phyloP scores from a whole-genome alignment of 2,797 vertebrate species.

The Limnodromus scolopaceus region DNA sequence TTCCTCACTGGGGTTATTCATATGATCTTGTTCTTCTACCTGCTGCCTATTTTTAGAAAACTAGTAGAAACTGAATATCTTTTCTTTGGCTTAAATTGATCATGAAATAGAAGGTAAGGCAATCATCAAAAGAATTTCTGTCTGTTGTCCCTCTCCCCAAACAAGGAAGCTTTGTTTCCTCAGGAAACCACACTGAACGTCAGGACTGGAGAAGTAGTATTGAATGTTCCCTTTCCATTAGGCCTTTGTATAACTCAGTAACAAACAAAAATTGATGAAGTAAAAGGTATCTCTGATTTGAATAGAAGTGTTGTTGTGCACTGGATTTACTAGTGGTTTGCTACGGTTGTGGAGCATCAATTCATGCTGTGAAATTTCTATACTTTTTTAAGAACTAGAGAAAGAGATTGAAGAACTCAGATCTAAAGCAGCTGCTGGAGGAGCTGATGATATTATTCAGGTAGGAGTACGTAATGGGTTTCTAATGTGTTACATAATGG shows the following conservation, averaged over 20 bases:
- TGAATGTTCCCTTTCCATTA: not conserved
- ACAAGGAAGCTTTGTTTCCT: not conserved
- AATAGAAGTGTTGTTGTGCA: not conserved
- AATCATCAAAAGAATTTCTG: not conserved
- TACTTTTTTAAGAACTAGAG: constrained; percentile 85
- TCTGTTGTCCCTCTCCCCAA: not conserved
- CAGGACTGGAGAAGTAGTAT: not conserved
- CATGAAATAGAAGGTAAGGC: not conserved
- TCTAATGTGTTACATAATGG: not conserved
- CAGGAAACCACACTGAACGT: not conserved
- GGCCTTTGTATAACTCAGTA: not conserved
- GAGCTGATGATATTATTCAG: constrained; percentile 87
- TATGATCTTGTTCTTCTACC: not conserved
- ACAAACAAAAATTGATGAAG: not conserved
- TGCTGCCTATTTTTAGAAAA: not conserved
- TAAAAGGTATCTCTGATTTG: not conserved
- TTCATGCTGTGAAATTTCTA: not conserved
- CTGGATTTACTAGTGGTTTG: not conserved
- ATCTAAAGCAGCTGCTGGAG: constrained; percentile 74
- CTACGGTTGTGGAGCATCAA: not conserved
- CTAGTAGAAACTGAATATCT: not conserved
- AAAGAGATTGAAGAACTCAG: constrained; percentile 87
- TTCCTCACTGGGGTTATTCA: not conserved
- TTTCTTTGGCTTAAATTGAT: not conserved
- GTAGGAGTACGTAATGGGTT: constrained; percentile 67